Base-by-base conservation (phyloP, 1,140 invertebrate species). In the Arctopsyche grandis region DNA sequence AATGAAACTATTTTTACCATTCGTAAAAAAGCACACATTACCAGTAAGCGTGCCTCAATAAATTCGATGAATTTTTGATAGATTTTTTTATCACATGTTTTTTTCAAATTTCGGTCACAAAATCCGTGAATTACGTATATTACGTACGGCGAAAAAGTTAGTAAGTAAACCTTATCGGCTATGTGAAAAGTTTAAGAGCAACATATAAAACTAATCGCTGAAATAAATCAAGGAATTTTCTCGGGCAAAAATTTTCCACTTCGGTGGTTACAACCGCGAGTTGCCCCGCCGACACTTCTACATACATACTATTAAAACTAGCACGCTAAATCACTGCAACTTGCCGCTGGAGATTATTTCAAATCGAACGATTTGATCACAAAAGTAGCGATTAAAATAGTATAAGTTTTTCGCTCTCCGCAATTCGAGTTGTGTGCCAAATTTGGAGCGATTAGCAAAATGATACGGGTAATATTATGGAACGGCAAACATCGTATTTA, bases 151-250 rank as follows among this genome's bases (percentile, higher is more conserved):
- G 48, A 14, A 52, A 52, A 52, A 52, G 48, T 52, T 16, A 52
- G 3, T 52, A 38, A 38, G 29, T 38, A 4, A 46, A 1, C 48
- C 48, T 12, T 14, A 52, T 52, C 48, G 48, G 48, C 12, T 52
- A 52, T 52, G 48, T 52, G 48, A 52, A 52, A 52, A 52, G 48
- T 52, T 52, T 1, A 10, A 12, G 3, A 12, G 10, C 3, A 16
- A 7, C 29, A 38, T 7, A 38, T 7, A n/a, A 66, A 66, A 66
- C 19, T 66, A 66, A 66, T 66, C 63, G 14, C 5, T 3, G 24
- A 26, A 10, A 22, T 66, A 66, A 66, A 66, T 66, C 63, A 66
- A 66, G 63, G 63, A 66, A 26, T 66, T 66, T 26, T 26, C 14
- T 9, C 63, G 22, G 5, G 24, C 63, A 26, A 66, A 66, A 60